phyloP scores from a whole-genome alignment of 2,113 vertebrate species.

The Thalassoma bifasciatum region DNA sequence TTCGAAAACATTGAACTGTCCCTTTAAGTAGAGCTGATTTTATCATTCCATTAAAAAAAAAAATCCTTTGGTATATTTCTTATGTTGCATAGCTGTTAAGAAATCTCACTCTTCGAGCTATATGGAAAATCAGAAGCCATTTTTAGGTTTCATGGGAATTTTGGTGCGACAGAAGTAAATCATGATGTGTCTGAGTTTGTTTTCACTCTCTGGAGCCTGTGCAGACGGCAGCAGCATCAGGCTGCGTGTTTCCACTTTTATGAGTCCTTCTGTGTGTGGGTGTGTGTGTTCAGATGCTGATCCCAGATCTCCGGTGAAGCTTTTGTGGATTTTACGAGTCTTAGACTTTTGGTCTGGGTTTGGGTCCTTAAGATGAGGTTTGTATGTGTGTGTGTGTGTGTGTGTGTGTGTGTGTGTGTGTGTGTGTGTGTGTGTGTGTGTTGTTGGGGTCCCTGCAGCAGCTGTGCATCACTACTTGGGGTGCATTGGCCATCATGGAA shows the following conservation, averaged over 20 bases:
- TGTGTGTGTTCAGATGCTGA: conserved; percentile 21
- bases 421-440: not conserved
- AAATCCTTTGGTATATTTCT: not conserved
- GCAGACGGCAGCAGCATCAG: conserved; percentile 13
- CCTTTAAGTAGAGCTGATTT: too few relatives aligned
- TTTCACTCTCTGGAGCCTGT: not conserved
- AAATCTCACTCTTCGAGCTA: not conserved
- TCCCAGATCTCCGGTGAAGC: conserved; percentile 33
- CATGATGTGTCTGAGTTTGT: not conserved
- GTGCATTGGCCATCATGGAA: not conserved
- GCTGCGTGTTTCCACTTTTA: conserved; percentile 36
- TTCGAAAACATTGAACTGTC: too few relatives aligned
- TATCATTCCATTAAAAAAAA: too few relatives aligned
- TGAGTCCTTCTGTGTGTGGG: conserved; percentile 22
- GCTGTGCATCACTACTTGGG: conserved; percentile 48
- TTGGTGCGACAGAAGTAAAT: not conserved
- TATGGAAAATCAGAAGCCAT: not conserved
- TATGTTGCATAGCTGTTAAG: not conserved
- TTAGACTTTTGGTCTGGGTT: conserved; percentile 39
- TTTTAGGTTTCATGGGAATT: not conserved
- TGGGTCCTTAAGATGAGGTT: not conserved
- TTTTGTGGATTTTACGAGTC: conserved; percentile 52
- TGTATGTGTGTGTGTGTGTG: too few relatives aligned
- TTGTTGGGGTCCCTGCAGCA: conserved; percentile 39
- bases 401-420: too few relatives aligned